These are phyloP conservation scores for Nemopilema nomurai DNA, from an alignment of 30 jellyfish, hydroid and myxozoan species.

Conservation along the genomic window DNA sequence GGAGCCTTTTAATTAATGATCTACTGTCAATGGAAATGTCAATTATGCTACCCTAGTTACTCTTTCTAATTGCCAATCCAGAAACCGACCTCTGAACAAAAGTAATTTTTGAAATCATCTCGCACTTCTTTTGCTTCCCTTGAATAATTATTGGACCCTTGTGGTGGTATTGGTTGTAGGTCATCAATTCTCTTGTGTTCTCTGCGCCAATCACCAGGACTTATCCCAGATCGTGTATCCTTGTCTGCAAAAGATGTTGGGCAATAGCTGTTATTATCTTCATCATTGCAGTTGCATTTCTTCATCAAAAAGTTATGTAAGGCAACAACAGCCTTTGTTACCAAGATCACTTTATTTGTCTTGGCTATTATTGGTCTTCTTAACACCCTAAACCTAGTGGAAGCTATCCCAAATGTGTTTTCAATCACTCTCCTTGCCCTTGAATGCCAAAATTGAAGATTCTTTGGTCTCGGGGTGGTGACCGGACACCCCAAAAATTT, in stretches of 20 bases:
- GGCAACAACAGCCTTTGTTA: constrained; percentile 64
- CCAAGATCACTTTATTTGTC: constrained; percentile 21
- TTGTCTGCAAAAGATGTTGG: constrained; percentile 51
- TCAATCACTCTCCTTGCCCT: constrained; percentile 58
- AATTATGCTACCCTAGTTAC: too few relatives aligned
- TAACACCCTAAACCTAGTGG: constrained; percentile 34
- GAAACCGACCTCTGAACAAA: constrained; percentile 44
- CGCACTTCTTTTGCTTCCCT: constrained; percentile 22
- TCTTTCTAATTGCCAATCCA: constrained; percentile 30
- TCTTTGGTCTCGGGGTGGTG: too few relatives aligned
- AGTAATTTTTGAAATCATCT: constrained; percentile 21
- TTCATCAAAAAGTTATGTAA: constrained; percentile 58
- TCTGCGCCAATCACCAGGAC: constrained; percentile 50
- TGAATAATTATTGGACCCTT: constrained; percentile 55
- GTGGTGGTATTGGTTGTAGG: neutral
- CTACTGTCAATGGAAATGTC: neutral
- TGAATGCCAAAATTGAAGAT: too few relatives aligned
- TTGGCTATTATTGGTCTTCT: constrained; percentile 59
- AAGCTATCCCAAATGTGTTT: constrained; percentile 53
- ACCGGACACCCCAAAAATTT: too few relatives aligned
- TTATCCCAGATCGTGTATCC: constrained; percentile 26
- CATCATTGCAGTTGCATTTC: neutral
- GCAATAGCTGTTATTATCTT: constrained; percentile 14
- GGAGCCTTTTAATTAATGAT: neutral
- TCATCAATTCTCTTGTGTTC: constrained; percentile 7